Base-by-base conservation (phyloP, 2,888 invertebrate species). In the Eupithecia tripunctaria region DNA sequence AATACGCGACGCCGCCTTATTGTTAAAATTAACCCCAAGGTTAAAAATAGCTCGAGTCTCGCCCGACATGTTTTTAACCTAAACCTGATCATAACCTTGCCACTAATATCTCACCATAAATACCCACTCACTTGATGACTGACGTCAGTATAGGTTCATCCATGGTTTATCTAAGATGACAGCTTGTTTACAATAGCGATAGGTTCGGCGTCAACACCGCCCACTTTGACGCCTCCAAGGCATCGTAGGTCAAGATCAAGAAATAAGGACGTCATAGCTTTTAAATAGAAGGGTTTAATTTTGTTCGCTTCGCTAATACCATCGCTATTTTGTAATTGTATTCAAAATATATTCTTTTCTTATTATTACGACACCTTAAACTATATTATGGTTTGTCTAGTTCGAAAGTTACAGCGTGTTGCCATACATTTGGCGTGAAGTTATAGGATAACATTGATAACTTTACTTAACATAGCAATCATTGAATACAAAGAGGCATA, bases 161-260 rank as follows among this genome's bases (percentile, higher is more conserved):
- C 72, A 75, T 75, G 70, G 72, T 27, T 70, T 72, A 75, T 75
- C 15, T 29, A 47, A 75, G 32, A 25, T 68, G 75, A 75, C 75
- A 75, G 32, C 70, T 68, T 75, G 67, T 72, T 72, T 70, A 65
- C 72, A 47, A 29, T 36, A 41, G 14, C 56, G 14, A 21, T 51
- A 51, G 47, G 10, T 56, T 56, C 8, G 21, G 56, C 56, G 56
- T 56, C 56, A 56, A 56, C 12, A 21, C 12, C 56, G 25, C 56
- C 56, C 56, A 56, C 56, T 51, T 51, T 56, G 56, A 25, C 56
- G 25, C 10, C 51, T 51, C n/a, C 51, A 8, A 47, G 47, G 7
- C 51, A 56, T 56, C 56, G 5, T 21, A 21, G 21, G 21, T 51
- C 51, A 51, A 51, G 56, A 56, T 56, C 12, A 56, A 56, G 25